Evolutionary conservation across 2,888 invertebrate species (phyloP), one percentile per base, ranked within the genome.

Genomic region (Alcis repandata): DNA sequence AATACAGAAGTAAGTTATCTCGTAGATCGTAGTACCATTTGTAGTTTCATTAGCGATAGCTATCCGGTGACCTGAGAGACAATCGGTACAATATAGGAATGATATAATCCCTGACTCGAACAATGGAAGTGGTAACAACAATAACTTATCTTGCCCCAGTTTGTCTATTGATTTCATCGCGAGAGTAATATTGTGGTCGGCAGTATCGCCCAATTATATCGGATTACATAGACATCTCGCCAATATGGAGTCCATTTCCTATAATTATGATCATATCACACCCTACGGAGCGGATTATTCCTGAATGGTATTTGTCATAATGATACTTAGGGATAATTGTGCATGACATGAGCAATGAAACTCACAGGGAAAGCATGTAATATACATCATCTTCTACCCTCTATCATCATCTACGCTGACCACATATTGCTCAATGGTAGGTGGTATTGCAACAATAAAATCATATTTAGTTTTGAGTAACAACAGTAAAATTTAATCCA

Each of bases 151-250:
- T 52, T 54, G 67, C 17, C 57, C 67, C 57, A 64, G 56, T 64
- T 63, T 38, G 61, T 53, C 53, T 65, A 60, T 60, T 64, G 62
- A 62, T 52, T 62, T 52, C 51, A 51, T 61, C 33, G 38, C 46
- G 46, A 52, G 49, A 22, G 54, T 38, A 59, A 46, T 64, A 53
- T 60, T 62, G 62, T 32, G 63, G 59, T 52, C 33, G 48, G 46
- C 59, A 57, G 60, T 66, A 66, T 54, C 51, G 38, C 48, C 62
- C 67, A 65, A 63, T 67, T 65, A 67, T 70, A 67, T 67, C 59
- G 60, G 53, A 63, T 70, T 59, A 66, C 70, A 65, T 59, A 46
- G 52, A 45, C 59, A 65, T 63, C 46, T 58, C 59, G 63, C 63
- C 48, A 48, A 40, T 41, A 67, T 48, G 20, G 27, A 59, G 52